Base-by-base conservation (phyloP, 1,140 invertebrate genomes). In the Platyscapa corneri region DNA sequence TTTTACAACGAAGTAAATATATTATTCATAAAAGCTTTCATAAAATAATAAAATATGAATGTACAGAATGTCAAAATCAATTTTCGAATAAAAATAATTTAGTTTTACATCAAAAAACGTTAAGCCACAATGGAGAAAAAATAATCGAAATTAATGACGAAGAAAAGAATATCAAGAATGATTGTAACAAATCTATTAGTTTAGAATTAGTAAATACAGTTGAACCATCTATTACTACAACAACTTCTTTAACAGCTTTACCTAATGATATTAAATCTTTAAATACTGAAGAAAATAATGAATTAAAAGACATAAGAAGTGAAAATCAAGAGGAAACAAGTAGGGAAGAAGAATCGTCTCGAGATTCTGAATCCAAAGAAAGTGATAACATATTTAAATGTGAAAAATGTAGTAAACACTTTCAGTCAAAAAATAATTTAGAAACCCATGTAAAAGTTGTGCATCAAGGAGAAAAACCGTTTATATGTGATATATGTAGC, bases 361-460 rank as follows among this genome's bases (percentile, higher is more conserved):
- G 86, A 49, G 72, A 77, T 70, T 6, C n/a, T 60, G 53, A 81
- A 56, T 80, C 37, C 49, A 74, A 83, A 39, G 75, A 83, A 3
- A 42, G 77, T 39, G 79, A 89, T 75, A 84, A 88, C 79, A 78
- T 87, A 67, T 89, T 94, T 12, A 92, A 92, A 85, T 96, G 95
- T 86, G 89, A 92, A 8, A 91, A 94, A 78, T 95, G 95, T 86
- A 90, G 94, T 14, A 95, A 95, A 87, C 88, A 92, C 18, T 96
- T 95, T 86, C 92, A 91, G 70, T 93, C 92, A 42, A 94, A 94
- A 87, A 94, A 95, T 87, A 94, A 93, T 89, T 94, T 93, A 70
- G 94, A 95, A 32, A 87, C 94, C 18, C 95, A 96, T 89, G 88
- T 94, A 16, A 95, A 94, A 92, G 91, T 93, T 74, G 91, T 93